Evolutionary conservation across 30 jellyfish, hydroid and myxozoan species (phyloP), one percentile per base, ranked within the genome.

Genomic region (Kudoa iwatai): DNA sequence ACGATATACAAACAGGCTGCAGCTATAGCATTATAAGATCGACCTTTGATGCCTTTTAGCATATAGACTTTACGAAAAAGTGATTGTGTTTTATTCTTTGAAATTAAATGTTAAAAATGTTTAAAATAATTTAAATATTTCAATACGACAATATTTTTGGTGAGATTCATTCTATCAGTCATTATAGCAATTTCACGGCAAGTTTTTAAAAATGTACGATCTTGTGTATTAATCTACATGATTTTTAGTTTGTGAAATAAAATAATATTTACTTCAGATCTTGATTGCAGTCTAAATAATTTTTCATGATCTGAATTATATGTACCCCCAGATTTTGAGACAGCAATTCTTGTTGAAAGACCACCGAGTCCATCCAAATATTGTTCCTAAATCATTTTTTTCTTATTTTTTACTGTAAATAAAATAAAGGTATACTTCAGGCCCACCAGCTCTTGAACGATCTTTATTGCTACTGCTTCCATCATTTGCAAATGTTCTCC

Each of bases 401-500:
- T n/a, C n/a, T n/a, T n/a, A n/a, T n/a, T n/a, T n/a, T n/a, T n/a
- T n/a, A 55, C 93, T 74, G 39, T 6, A 23, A 18, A 19, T 18
- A 16, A 44, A 33, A 33, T 13, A 9, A 12, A 4, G 25, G 7
- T 43, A 26, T 45, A 74, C 93, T 66, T 74, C 93, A 11, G 84
- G 31, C 16, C 82, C 83, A 33, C 93, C 93, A 22, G 60, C 93
- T 48, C 93, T 83, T n/a, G 84, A 74, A 19, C 93, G 55, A 49
- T 74, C 93, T n/a, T n/a, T n/a, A n/a, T n/a, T n/a, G 21, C 45
- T 45, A 17, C 84, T 50, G 36, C 57, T 62, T 21, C 62, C 47
- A 33, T 74, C 93, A 51, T 62, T 62, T 32, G 86, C 55, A 23
- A 74, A 74, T 34, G 93, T 74, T 24, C 93, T 57, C 93, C 93